A percentile compares a stretch with the other conserved stretches of the same genome.
Conservation (phyloP, 2,888 invertebrate genomes). For the Alloplasta piceator region DNA sequence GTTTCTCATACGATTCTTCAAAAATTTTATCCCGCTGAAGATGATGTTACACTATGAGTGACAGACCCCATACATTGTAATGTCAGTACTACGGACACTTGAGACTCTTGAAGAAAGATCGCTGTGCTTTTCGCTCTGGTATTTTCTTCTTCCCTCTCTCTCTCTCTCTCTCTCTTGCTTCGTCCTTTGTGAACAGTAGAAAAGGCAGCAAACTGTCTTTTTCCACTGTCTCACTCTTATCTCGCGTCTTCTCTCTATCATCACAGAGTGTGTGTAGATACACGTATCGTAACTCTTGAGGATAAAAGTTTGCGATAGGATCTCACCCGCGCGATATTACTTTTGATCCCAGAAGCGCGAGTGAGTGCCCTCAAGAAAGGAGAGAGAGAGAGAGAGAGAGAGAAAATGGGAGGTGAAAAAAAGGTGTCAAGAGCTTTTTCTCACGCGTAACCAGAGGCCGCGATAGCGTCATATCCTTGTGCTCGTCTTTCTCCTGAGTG, state of each 20-base stretch:
- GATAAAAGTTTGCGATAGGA: constrained; percentile 68
- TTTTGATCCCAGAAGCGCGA: constrained; percentile 32
- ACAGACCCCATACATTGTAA: too few relatives aligned
- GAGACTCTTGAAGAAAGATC: background rate
- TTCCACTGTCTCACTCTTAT: constrained; percentile 4
- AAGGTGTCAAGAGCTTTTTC: constrained; percentile 78
- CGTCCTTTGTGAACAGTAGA: too few relatives aligned
- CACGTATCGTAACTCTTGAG: constrained; percentile 14
- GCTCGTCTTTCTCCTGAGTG: constrained; percentile 71
- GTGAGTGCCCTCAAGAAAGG: too few relatives aligned
- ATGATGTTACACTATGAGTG: too few relatives aligned
- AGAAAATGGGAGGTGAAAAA: constrained; percentile 42
- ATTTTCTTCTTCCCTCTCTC: constrained; percentile 1
- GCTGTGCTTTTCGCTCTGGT: background rate
- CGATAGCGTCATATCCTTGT: constrained; percentile 76
- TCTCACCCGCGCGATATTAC: constrained; percentile 71
- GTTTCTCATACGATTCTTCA: too few relatives aligned
- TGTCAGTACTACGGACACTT: too few relatives aligned
- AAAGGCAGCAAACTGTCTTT: background rate
- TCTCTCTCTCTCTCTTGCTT: constrained; percentile 25
- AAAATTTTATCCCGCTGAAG: too few relatives aligned
- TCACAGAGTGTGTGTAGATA: constrained; percentile 2
- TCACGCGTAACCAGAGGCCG: constrained; percentile 73
- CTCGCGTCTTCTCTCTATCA: constrained; percentile 14
- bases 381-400: constrained; percentile 21